Conservation (phyloP, 2,113 vertebrate species). For the Numida meleagris region DNA sequence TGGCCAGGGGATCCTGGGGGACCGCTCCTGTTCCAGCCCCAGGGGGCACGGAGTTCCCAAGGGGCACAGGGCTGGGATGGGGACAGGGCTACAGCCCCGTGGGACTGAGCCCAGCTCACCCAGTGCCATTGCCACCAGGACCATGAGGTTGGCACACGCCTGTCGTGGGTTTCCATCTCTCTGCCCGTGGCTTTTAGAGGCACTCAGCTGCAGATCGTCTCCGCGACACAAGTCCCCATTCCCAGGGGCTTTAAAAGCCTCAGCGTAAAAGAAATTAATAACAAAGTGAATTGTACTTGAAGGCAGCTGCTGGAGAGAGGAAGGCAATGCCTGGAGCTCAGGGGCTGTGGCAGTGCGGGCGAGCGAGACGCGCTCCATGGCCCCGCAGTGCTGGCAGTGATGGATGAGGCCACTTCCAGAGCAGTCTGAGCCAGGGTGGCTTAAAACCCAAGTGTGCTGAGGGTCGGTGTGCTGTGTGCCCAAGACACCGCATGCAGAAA, state of each 20-base stretch:
- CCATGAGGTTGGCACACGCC: fast-evolving
- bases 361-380: background rate
- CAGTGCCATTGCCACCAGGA: fast-evolving
- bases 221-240: background rate
- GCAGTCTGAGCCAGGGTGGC: background rate
- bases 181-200: background rate
- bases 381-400: background rate
- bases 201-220: background rate
- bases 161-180: background rate
- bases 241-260: background rate
- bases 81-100: fast-evolving
- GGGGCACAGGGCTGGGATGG: background rate
- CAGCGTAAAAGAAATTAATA: slow-evolving; percentile 6
- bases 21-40: too few species aligned
- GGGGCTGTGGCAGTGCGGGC: fast-evolving
- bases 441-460: background rate
- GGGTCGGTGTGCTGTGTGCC: background rate
- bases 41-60: fast-evolving
- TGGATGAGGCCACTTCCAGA: background rate
- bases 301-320: background rate
- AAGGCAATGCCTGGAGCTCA: background rate
- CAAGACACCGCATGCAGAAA: fast-evolving
- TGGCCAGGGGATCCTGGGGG: slow-evolving; percentile 26
- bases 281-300: background rate
- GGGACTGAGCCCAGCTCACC: background rate